Conservation (phyloP, 2,797 vertebrate genomes). For the Vultur gryphus region DNA sequence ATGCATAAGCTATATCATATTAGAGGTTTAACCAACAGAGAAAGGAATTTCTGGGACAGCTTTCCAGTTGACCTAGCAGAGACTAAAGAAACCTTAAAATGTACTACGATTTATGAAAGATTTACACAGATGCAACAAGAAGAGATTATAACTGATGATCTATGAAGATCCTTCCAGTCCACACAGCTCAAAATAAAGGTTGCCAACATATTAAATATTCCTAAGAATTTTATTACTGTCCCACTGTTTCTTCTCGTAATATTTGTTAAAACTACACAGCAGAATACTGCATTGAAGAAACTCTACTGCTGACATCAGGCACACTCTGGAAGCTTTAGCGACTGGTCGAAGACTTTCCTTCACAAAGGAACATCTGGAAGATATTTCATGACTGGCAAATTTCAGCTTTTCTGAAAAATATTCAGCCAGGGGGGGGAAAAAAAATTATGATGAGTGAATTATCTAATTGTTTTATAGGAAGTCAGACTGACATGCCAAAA, state of each 20-base stretch:
- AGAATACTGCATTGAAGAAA: accelerated
- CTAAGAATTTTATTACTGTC: background rate
- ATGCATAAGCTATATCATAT: background rate
- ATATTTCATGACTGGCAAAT: background rate
- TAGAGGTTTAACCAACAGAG: background rate
- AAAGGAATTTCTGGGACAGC: constrained; percentile 22
- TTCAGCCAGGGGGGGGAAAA: background rate
- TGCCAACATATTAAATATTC: background rate
- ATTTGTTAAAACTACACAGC: background rate
- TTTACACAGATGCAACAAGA: background rate
- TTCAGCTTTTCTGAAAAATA: background rate
- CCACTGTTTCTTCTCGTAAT: background rate
- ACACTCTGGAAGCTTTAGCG: background rate
- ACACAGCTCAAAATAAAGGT: background rate
- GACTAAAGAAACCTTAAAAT: background rate
- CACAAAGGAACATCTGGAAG: background rate
- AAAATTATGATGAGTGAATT: accelerated
- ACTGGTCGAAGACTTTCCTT: background rate
- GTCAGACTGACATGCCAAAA: background rate
- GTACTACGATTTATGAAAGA: background rate
- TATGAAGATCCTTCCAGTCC: background rate
- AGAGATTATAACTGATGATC: background rate
- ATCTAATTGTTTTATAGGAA: background rate
- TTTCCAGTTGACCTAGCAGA: constrained; percentile 15
- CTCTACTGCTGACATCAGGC: background rate